Evolutionary conservation across 2,797 vertebrate species (phyloP), one percentile per base, ranked within the genome.

Genomic region (Rhinogobio ventralis): DNA sequence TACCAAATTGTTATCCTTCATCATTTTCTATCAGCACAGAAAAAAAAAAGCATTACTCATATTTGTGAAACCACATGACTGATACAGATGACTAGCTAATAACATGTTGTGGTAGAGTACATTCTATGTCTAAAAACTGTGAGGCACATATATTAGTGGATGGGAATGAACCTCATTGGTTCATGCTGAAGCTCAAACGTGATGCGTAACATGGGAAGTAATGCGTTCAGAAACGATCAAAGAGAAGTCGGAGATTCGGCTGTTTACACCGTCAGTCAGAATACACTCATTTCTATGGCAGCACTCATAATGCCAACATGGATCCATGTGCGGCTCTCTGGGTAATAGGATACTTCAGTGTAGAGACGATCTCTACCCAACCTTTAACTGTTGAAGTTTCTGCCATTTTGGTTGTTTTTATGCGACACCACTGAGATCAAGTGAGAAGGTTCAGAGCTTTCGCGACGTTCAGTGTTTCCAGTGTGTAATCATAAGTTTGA

Each of bases 1-100:
- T 19, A 99, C 98, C 91, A 99, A 92, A 90, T 99, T 99, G 93
- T 99, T 99, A 87, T 99, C 98, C 88, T 97, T 99, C 98, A 99
- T 99, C 98, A 99, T 99, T 99, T 99, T 99, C 98, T 99, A 93
- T 15, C 4, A 33, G 39, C 87, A 67, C 82, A 89, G 10, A 23
- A 7, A 81, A 15, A 49, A 66, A 66, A n/a, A 30, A 8, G n/a
- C 15, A 36, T 62, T 45, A 66, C 36, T n/a, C 5, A 75, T 39
- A 25, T 64, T 57, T 73, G 28, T 30, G 20, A 53, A 55, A 33
- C 20, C 30, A 53, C 46, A 46, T 15, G 42, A 76, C 11, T 39
- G 11, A 36, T 36, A 36, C 28, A 30, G 57, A 28, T 64, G 46
- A 60, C 0, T 45, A 14, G n/a, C n/a, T 30, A 28, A 64, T 64